Evolutionary conservation across 1,140 invertebrate genomes (phyloP), one percentile per base, ranked within the genome.

Genomic region (Glossosoma conforme): DNA sequence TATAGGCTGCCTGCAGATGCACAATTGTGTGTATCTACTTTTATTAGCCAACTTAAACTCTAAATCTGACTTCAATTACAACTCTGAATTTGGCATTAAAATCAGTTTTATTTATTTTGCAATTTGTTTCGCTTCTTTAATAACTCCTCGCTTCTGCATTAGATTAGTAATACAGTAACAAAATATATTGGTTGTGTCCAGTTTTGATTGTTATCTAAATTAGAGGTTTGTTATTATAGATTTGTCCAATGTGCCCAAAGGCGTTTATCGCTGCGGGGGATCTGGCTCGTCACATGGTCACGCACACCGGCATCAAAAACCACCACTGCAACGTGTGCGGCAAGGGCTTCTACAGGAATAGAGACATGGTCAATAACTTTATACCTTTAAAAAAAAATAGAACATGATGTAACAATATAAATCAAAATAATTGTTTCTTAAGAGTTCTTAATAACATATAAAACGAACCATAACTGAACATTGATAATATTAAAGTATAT

Each of bases 281-380:
- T 61, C 65, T 88, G 8, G 80, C 84, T 2, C 74, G 85, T 37
- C 87, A 90, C 59, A 78, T 83, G 61, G 76, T 79, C 3, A 85
- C 82, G 5, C 86, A 89, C 59, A 85, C 84, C 1, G 85, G 85
- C 0, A 77, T 87, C 32, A 87, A 85, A 61, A 82, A 83, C 61
- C 85, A 83, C 61, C 80, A 83, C 43, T 90, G 87, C 62, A 81
- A 88, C 59, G 65, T 86, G 2, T 90, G 87, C 61, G 80, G 78
- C 3, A 82, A 85, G 58, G 77, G 79, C 8, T 90, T 88, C 58
- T 80, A 80, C 18, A 77, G 85, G 2, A 81, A 81, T 13, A 69
- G 77, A 56, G 77, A 79, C 55, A 70, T 79, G 60, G 75, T 77
- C 25, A 68, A 63, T 44, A 61, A 20, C 15, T n/a, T 40, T 18